Evolutionary conservation across 2,888 invertebrate genomes (phyloP).

Genomic region (Prionchulus punctatus): DNA sequence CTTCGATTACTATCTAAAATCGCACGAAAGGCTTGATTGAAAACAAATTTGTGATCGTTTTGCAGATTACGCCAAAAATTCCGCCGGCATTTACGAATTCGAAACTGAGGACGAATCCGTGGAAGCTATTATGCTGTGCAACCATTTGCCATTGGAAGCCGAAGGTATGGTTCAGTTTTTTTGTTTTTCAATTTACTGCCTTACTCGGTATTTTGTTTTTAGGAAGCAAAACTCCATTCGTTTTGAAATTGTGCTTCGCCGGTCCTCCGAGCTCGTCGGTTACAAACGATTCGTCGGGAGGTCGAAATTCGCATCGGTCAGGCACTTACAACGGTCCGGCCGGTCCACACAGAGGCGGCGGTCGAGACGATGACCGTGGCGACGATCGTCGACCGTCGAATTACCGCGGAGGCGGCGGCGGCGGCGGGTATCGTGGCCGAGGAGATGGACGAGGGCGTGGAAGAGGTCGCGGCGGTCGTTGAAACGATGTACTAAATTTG

Average conservation of each 20-base stretch:
- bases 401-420: not conserved
- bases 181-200: not conserved
- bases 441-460: conserved; percentile 50
- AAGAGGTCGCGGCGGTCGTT: conserved; percentile 48
- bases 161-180: conserved; percentile 53
- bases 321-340: not conserved
- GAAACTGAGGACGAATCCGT: conserved; percentile 74
- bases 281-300: too few relatives aligned
- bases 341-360: conserved; percentile 1
- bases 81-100: conserved; percentile 86
- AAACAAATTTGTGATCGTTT: too few relatives aligned
- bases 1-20: too few relatives aligned
- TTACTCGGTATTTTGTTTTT: not conserved
- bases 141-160: conserved; percentile 84
- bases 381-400: not conserved
- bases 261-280: conserved; percentile 4
- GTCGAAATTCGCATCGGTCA: not conserved
- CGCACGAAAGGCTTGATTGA: too few relatives aligned
- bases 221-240: conserved; percentile 79
- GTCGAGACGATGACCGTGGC: conserved; percentile 5
- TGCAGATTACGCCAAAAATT: conserved; percentile 33
- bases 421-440: not conserved
- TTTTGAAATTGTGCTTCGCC: conserved; percentile 83
- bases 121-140: conserved; percentile 82
- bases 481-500: not conserved